Conservation (phyloP, 2,888 invertebrate genomes). For the Diploptera punctata region DNA sequence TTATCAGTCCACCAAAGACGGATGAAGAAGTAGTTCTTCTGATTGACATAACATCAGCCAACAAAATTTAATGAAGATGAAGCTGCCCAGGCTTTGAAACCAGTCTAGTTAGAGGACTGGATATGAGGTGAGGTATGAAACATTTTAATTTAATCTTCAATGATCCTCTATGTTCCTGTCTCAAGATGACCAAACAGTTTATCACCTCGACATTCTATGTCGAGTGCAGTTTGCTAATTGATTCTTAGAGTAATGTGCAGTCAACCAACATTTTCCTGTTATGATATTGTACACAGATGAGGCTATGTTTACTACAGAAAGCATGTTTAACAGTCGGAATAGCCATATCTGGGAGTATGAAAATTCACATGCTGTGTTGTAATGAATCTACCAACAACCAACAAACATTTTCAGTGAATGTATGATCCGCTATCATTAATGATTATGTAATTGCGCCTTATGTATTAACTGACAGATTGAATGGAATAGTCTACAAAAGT, state of each 20-base stretch:
- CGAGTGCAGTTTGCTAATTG: too few species aligned
- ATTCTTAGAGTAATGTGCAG: background rate
- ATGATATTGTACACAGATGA: background rate
- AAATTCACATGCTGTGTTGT: too few species aligned
- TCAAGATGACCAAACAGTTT: background rate
- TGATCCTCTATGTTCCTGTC: too few species aligned
- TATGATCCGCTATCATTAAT: conserved; percentile 3
- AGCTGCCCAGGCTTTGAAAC: too few species aligned
- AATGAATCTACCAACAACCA: conserved; percentile 7
- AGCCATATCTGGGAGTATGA: background rate
- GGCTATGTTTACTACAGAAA: conserved; percentile 4
- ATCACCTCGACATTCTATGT: background rate
- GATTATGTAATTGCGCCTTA: conserved; percentile 1
- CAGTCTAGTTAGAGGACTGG: too few species aligned
- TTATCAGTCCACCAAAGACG: too few species aligned
- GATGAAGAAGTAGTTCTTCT: too few species aligned
- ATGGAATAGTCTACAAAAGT: conserved; percentile 10
- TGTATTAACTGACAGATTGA: background rate
- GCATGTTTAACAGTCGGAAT: conserved; percentile 18
- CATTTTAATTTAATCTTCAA: too few species aligned
- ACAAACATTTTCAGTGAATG: conserved; percentile 3
- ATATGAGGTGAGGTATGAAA: too few species aligned
- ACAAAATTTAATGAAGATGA: too few species aligned
- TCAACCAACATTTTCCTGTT: background rate
- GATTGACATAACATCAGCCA: too few species aligned